Percentiles rank a stretch among this genome's conserved stretches.
phyloP scores from a whole-genome alignment of 2,797 vertebrate species.

The Zenarchopterus dispar region DNA sequence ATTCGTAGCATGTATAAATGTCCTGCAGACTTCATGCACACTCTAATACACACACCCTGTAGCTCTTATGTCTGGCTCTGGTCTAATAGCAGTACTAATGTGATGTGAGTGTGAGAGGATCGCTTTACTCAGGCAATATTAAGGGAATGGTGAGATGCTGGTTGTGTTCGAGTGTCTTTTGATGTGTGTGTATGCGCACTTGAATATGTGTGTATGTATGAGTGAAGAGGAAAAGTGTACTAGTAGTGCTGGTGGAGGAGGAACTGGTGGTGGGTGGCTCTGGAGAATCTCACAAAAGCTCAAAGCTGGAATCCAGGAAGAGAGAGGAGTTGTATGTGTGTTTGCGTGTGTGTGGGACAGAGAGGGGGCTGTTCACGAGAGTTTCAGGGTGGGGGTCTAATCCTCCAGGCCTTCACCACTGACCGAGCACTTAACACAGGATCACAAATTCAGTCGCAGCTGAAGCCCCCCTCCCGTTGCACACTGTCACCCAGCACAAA shows the following conservation, averaged over 20 bases:
- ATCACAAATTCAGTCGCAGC: constrained; percentile 64
- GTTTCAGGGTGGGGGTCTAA: constrained; percentile 63
- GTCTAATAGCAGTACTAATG: constrained; percentile 75
- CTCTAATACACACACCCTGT: constrained; percentile 26
- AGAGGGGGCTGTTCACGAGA: constrained; percentile 51
- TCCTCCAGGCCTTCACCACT: constrained; percentile 75
- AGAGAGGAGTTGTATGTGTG: constrained; percentile 41
- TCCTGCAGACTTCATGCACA: constrained; percentile 28
- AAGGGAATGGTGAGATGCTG: constrained; percentile 53
- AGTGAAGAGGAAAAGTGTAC: constrained; percentile 36
- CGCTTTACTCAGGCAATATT: constrained; percentile 66
- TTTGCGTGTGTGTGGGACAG: constrained; percentile 8
- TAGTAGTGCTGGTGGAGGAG: constrained; percentile 53
- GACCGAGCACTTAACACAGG: constrained; percentile 75
- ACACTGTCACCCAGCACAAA: constrained; percentile 38
- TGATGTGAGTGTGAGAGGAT: constrained; percentile 73
- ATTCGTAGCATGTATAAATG: constrained; percentile 40
- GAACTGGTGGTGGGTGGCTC: constrained; percentile 60
- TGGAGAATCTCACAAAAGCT: constrained; percentile 77
- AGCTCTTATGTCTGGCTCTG: constrained; percentile 65
- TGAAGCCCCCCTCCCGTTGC: constrained; percentile 50
- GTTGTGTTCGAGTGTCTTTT: constrained; percentile 63
- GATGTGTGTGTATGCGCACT: constrained; percentile 27
- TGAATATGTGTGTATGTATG: constrained; percentile 8
- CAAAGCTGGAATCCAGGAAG: constrained; percentile 69